Evolutionary conservation across 2,888 invertebrate genomes (phyloP).

Genomic region (Blera fallax): DNA sequence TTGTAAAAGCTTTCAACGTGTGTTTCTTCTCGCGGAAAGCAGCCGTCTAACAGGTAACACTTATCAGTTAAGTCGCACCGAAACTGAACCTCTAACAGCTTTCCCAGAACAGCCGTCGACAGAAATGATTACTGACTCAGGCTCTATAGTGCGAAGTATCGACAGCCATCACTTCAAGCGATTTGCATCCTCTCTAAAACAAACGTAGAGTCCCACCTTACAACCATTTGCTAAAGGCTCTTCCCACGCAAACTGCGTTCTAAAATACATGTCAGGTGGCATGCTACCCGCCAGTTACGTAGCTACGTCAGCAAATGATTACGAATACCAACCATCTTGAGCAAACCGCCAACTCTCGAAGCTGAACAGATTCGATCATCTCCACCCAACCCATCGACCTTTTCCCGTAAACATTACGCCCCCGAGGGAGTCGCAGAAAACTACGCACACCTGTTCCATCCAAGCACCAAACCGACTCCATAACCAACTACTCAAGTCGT

Average conservation of each 20-base stretch:
- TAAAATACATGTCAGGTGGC: neutral
- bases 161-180: no score
- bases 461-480: neutral
- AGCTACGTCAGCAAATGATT: neutral
- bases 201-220: no score
- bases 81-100: no score
- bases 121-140: no score
- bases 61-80: no score
- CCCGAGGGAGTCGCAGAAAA: neutral
- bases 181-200: no score
- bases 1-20: no score
- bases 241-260: neutral
- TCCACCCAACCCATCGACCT: neutral
- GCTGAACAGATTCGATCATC: neutral
- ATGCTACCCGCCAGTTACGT: neutral
- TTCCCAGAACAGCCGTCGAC: no score
- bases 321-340: neutral
- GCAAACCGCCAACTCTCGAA: neutral
- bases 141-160: no score
- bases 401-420: neutral
- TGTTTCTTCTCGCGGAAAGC: no score
- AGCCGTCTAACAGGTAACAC: no score
- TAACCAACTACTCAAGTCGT: neutral
- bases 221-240: neutral
- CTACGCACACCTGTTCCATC: conserved; percentile 21